Base-by-base conservation (phyloP, 2,888 invertebrate genomes). In the Macrosiphum euphorbiae region DNA sequence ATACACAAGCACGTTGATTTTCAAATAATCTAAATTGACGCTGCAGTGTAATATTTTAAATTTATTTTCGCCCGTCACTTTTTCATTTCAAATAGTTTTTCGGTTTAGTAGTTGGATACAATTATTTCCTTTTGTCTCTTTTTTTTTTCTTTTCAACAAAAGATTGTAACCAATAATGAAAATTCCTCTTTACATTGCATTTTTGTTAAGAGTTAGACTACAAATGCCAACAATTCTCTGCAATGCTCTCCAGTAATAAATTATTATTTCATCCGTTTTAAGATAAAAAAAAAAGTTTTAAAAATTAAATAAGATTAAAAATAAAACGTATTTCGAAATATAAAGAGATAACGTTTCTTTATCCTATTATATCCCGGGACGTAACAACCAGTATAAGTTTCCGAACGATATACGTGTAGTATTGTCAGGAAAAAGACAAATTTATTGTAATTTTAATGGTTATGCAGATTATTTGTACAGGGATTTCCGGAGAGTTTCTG, bases 241-340 rank as follows among this genome's bases (percentile, higher is more conserved):
- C n/a, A 50, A 41, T 58, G 44, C 88, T 89, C 41, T 41, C n/a
- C 11, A 67, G 47, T 35, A 78, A 67, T 90, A 90, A 90, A 67
- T 90, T 90, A 90, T 67, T 67, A 47, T 50, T 90, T 67, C 90
- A n/a, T 24, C 67, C 90, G 50, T 67, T 67, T 67, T 50, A 90
- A 67, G 90, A 90, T 90, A 67, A 90, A 88, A 88, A 88, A 88
- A 90, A 90, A 89, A 90, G 67, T 90, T 90, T 67, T 78, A 50
- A 50, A 90, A 90, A n/a, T 67, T 90, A 90, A 67, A 78, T 58
- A 67, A 67, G 90, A 67, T 90, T 90, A 47, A 67, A 67, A 90
- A 67, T 47, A 61, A 90, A 90, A 90, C 44, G 90, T 47, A 50
- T 50, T 61, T 90, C n/a, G 11, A 47, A 90, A 47, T 90, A 52